Conservation (phyloP, 2,113 vertebrate genomes). For the Malurus melanocephalus region DNA sequence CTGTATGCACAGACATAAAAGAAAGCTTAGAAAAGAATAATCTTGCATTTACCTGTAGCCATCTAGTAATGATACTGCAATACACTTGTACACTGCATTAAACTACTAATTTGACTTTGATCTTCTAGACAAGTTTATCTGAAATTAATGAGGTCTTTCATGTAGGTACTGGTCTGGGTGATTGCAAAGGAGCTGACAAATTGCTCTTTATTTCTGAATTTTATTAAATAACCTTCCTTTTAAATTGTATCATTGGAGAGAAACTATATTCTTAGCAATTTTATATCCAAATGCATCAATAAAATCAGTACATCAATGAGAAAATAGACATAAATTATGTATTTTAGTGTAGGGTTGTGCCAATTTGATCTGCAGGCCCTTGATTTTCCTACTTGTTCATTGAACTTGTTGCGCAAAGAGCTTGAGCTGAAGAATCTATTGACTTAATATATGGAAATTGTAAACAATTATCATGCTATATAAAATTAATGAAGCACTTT, state of each 20-base stretch:
- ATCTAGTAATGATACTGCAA: background rate
- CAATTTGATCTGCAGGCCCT: background rate
- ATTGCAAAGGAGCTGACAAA: background rate
- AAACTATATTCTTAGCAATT: background rate
- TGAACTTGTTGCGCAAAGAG: background rate
- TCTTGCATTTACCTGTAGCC: background rate
- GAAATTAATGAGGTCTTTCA: background rate
- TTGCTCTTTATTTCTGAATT: background rate
- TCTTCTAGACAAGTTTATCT: background rate
- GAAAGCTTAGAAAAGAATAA: background rate
- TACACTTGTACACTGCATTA: background rate
- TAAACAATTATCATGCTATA: background rate
- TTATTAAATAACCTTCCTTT: background rate
- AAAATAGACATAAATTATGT: background rate
- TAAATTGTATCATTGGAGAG: background rate
- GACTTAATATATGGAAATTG: background rate
- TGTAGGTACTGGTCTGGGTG: background rate
- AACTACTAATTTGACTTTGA: background rate
- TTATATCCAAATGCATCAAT: background rate
- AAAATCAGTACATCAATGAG: background rate
- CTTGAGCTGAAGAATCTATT: background rate
- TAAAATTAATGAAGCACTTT: background rate
- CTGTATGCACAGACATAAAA: background rate
- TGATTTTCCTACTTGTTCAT: background rate
- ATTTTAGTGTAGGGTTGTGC: background rate